A percentile compares a stretch with the other conserved stretches of the same genome.
phyloP scores from a whole-genome alignment of 2,797 vertebrate genomes.

The Anableps anableps region DNA sequence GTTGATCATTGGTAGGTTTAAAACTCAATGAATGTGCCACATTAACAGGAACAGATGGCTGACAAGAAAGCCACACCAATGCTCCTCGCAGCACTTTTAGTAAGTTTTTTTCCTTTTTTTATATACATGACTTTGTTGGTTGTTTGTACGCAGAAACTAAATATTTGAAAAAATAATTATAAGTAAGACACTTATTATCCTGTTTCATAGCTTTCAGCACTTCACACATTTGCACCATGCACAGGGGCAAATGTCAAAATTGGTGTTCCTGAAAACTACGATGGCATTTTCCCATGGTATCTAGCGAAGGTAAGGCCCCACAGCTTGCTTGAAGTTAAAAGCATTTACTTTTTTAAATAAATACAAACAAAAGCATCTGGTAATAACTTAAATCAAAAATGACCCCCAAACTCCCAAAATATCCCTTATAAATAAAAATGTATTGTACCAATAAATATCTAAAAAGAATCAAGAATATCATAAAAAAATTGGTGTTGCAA shows the following conservation, averaged over 20 bases:
- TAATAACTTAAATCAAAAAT: not conserved
- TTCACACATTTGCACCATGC: slow-evolving; percentile 60
- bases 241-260: slow-evolving; percentile 75
- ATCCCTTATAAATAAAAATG: not conserved
- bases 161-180: not conserved
- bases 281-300: slow-evolving; percentile 85
- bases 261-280: slow-evolving; percentile 85
- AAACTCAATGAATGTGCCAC: slow-evolving; percentile 35
- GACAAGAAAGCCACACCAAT: slow-evolving; percentile 31
- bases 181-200: slow-evolving; percentile 1
- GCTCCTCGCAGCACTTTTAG: slow-evolving; percentile 49
- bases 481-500: not conserved
- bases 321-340: not conserved
- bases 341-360: not conserved
- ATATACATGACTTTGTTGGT: not conserved
- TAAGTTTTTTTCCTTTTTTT: slow-evolving; percentile 47
- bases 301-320: slow-evolving; percentile 83
- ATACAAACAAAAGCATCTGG: not conserved
- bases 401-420: not conserved
- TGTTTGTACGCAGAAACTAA: not conserved
- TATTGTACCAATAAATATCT: not conserved
- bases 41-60: slow-evolving; percentile 60
- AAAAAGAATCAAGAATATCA: not conserved
- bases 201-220: slow-evolving; percentile 62
- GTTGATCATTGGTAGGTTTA: slow-evolving; percentile 30